A percentile compares a stretch with the other conserved stretches of the same genome.
Evolutionary conservation across 2,888 invertebrate species (phyloP).

Genomic region (Nymphalis polychloros): DNA sequence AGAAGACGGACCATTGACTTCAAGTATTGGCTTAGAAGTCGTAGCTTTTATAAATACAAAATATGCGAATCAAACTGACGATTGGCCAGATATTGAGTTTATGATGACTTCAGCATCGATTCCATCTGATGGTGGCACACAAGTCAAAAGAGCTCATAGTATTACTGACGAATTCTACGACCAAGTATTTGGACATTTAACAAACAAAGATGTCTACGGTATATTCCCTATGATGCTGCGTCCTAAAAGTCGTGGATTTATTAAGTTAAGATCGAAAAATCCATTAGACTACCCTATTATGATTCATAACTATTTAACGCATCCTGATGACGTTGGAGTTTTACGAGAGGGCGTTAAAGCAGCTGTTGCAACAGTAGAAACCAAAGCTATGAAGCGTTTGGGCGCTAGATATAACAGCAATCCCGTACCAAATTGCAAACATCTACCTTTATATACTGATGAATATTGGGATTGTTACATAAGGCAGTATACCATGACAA

Average conservation of each 20-base stretch:
- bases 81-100: conserved; percentile 96
- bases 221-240: conserved; percentile 94
- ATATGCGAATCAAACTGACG: conserved; percentile 91
- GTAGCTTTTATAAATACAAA: conserved; percentile 94
- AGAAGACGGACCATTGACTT: conserved; percentile 93
- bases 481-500: conserved; percentile 92
- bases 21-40: conserved; percentile 92
- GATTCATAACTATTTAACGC: conserved; percentile 95
- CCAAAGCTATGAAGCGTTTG: conserved; percentile 88
- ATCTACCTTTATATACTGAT: conserved; percentile 88
- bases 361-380: conserved; percentile 90
- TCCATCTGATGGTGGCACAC: conserved; percentile 91
- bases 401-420: conserved; percentile 89
- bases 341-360: conserved; percentile 93
- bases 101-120: conserved; percentile 93
- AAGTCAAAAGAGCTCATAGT: conserved; percentile 90
- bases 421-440: conserved; percentile 91
- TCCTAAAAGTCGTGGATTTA: conserved; percentile 91
- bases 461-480: conserved; percentile 94
- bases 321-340: conserved; percentile 91
- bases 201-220: conserved; percentile 88
- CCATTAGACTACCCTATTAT: conserved; percentile 91
- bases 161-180: conserved; percentile 91
- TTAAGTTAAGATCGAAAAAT: conserved; percentile 86
- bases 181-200: conserved; percentile 87